Percentiles rank a stretch among this genome's conserved stretches.
These are phyloP conservation scores for Alitta virens DNA, from an alignment of 2,888 invertebrate genomes.

Conservation along the genomic window DNA sequence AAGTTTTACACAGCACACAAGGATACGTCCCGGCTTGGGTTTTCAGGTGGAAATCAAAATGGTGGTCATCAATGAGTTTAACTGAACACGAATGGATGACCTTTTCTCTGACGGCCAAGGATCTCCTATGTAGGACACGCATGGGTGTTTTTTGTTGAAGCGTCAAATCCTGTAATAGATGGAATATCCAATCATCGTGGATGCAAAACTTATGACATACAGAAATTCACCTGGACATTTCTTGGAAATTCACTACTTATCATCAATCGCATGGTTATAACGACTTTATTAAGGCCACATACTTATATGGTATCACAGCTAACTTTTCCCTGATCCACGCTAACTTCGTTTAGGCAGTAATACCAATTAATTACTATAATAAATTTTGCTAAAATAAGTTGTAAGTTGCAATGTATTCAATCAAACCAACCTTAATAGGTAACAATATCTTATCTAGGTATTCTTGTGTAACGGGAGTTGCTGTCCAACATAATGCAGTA, in stretches of 20 bases:
- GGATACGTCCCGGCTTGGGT: conserved; percentile 82
- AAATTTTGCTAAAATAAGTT: neutral
- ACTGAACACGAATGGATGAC: conserved; percentile 68
- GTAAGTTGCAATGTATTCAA: neutral
- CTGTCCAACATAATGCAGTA: conserved; percentile 65
- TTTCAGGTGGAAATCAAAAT: conserved; percentile 68
- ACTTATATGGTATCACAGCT: too few relatives aligned
- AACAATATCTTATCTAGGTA: conserved; percentile 59
- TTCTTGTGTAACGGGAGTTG: conserved; percentile 10
- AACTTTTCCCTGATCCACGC: too few relatives aligned
- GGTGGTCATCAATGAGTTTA: conserved; percentile 57
- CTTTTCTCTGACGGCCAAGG: conserved; percentile 70
- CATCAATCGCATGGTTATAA: too few relatives aligned
- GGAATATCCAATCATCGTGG: too few relatives aligned
- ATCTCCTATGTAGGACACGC: conserved; percentile 79
- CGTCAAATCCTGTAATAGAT: conserved; percentile 58
- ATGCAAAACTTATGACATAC: too few relatives aligned
- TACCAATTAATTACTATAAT: too few relatives aligned
- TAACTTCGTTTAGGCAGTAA: too few relatives aligned
- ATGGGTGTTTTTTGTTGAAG: conserved; percentile 84
- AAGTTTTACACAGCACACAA: conserved; percentile 18
- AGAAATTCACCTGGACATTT: too few relatives aligned
- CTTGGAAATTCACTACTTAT: too few relatives aligned
- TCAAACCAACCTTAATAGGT: conserved; percentile 53
- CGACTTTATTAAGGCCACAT: too few relatives aligned